phyloP scores from a whole-genome alignment of 2,797 vertebrate genomes.

The Podarcis siculus region DNA sequence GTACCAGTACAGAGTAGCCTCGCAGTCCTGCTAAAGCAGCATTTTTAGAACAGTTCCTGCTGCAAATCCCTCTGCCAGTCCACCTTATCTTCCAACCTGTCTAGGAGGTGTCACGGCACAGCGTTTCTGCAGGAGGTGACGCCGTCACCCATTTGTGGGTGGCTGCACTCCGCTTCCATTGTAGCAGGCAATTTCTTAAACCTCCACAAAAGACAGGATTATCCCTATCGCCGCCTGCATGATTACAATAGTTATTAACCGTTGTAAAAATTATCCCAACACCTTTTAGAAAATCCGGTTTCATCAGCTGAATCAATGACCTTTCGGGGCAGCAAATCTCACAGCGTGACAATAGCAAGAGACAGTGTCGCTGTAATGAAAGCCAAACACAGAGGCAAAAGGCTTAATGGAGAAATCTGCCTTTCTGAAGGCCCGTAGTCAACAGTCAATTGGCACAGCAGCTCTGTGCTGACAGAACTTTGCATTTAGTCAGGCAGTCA shows the following conservation, averaged over 20 bases:
- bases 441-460: background rate
- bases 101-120: background rate
- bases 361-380: background rate
- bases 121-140: background rate
- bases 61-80: background rate
- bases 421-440: background rate
- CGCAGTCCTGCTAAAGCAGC: too few relatives aligned
- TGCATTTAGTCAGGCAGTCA: background rate
- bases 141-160: background rate
- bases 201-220: background rate
- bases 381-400: background rate
- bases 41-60: background rate
- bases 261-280: conserved; percentile 18
- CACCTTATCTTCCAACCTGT: background rate
- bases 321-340: conserved; percentile 18
- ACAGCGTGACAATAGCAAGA: background rate
- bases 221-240: background rate
- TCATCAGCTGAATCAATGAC: conserved; percentile 23
- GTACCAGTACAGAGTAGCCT: background rate
- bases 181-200: conserved; percentile 4
- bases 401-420: background rate
- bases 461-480: background rate
- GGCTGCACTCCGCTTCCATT: background rate
- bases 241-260: conserved; percentile 18
- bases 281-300: conserved; percentile 18